Base-by-base conservation (phyloP, 2,888 invertebrate genomes). In the Morpho achilles region DNA sequence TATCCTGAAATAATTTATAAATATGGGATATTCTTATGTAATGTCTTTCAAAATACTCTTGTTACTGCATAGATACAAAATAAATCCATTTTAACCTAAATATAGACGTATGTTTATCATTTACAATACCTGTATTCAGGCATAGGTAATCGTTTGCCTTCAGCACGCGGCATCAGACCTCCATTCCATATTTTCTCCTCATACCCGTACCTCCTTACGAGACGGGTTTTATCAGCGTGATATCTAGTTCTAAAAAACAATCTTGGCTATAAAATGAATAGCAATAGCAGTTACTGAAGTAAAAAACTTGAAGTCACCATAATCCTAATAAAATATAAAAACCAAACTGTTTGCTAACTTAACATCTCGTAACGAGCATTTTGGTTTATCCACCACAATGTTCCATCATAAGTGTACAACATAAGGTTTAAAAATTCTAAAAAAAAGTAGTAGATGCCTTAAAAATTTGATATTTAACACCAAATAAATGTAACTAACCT, bases 171-270 rank as follows among this genome's bases (percentile, higher is more conserved):
- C 56, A 97, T 80, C 39, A 94, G 70, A 1, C 97, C 97, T 60
- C 88, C 87, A 69, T 91, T 90, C 69, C 94, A 87, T 50, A 96
- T 83, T 63, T 84, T 87, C 50, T 97, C 96, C 63, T 93, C 76
- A 70, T 95, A 96, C 1, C 96, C 97, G 75, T 94, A 92, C 68
- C 96, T 91, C 57, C 94, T 91, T 4, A 95, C 72, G 8, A 93
- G 69, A 3, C 93, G 93, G 2, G 94, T 68, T 85, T 93, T 92
- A 60, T 93, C 92, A 57, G 93, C 91, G 84, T 94, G 91, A 79
- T 94, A 94, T 65, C 94, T 75, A 32, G 86, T 84, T 63, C 91
- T 91, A 65, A 8, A 79, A 60, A 63, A 53, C 43, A 10, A 51
- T 42, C 16, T 50, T 10, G 49, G 16, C 22, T 10, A 58, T 45